Evolutionary conservation across 2,113 vertebrate species (phyloP).

Genomic region (Rhadina sibilatrix): DNA sequence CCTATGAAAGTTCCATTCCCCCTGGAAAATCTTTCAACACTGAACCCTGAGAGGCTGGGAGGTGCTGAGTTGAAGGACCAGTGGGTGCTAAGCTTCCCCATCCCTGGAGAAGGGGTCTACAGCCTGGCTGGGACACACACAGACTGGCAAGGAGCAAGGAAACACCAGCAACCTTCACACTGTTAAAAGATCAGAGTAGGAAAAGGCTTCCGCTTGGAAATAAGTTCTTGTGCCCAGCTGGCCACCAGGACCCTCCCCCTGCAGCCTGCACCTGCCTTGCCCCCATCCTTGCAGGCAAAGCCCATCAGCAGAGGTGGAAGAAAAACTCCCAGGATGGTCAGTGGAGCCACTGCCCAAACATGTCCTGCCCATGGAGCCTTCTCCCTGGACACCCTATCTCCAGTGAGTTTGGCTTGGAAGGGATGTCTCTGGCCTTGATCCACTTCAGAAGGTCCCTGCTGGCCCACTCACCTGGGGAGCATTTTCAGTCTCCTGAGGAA

Average conservation of each 20-base stretch:
- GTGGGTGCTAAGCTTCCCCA: not conserved
- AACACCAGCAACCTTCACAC: not conserved
- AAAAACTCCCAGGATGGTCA: not conserved
- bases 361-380: not conserved
- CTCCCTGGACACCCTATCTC: not conserved
- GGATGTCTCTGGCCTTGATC: not conserved
- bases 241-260: not conserved
- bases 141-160: not conserved
- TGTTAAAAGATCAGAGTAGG: not conserved
- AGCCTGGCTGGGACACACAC: not conserved
- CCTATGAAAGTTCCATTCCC: not conserved
- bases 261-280: not conserved
- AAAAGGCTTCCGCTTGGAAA: not conserved
- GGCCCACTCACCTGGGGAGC: conserved; percentile 37
- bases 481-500: conserved; percentile 70
- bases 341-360: not conserved
- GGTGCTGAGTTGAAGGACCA: not conserved
- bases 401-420: not conserved
- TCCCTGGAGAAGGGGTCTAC: not conserved
- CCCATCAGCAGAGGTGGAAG: not conserved
- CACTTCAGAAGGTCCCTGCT: not conserved
- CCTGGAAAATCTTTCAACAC: not conserved
- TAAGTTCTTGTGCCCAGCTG: not conserved
- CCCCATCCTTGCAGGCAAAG: not conserved
- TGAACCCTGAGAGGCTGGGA: not conserved